Evolutionary conservation across 1,140 invertebrate species (phyloP).

Genomic region (Dermatophagoides farinae): DNA sequence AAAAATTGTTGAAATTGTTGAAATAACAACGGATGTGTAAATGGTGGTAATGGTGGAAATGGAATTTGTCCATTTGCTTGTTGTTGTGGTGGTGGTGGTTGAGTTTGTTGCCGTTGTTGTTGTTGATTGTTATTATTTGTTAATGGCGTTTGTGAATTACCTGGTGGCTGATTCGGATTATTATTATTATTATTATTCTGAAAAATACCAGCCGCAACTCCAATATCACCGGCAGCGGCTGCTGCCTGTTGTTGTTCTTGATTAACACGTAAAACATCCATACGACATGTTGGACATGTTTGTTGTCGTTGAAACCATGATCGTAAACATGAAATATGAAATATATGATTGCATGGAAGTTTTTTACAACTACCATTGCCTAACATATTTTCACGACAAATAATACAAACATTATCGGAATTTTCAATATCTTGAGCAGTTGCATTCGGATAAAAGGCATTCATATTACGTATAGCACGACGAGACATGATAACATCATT

Average conservation of each 20-base stretch:
- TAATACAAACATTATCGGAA: conserved; percentile 96
- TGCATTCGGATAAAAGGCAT: conserved; percentile 88
- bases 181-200: neutral
- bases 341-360: conserved; percentile 96
- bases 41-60: neutral
- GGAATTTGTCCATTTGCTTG: neutral
- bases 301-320: conserved; percentile 99
- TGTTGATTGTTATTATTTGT: neutral
- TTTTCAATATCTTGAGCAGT: conserved; percentile 76
- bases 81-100: too few species aligned
- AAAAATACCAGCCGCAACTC: neutral
- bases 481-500: conserved; percentile 93
- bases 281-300: conserved; percentile 93
- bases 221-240: neutral
- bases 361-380: conserved; percentile 59
- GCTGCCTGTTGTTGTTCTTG: conserved; percentile 10
- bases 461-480: conserved; percentile 91
- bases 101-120: conserved; percentile 12
- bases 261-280: conserved; percentile 59
- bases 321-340: conserved; percentile 90
- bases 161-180: neutral
- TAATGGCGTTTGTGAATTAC: neutral
- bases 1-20: conserved; percentile 7
- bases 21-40: neutral
- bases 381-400: conserved; percentile 80